Conservation (phyloP, 2,113 vertebrate genomes). For the Zingel zingel region DNA sequence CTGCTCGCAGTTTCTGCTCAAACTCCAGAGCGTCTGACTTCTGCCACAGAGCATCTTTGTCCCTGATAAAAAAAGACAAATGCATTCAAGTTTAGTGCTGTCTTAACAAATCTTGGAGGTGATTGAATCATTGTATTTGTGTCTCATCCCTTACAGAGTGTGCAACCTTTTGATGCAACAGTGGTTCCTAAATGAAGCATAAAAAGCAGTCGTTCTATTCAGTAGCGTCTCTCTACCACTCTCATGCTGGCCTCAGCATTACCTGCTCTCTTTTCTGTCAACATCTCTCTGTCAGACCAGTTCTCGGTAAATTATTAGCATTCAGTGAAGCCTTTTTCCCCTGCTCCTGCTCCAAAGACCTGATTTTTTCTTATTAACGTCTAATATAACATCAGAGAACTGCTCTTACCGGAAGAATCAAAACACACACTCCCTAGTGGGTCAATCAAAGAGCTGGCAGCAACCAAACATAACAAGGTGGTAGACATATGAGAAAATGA, state of each 20-base stretch:
- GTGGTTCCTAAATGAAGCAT: background rate
- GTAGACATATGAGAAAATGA: background rate
- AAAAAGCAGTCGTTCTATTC: slow-evolving; percentile 17
- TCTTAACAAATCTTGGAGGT: slow-evolving; percentile 17
- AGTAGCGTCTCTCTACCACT: background rate
- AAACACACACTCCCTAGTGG: background rate
- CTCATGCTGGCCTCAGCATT: background rate
- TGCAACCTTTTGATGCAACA: slow-evolving; percentile 8
- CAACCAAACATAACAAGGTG: background rate
- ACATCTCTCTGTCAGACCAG: slow-evolving; percentile 12
- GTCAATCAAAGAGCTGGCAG: slow-evolving; percentile 17
- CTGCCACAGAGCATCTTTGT: slow-evolving; percentile 98
- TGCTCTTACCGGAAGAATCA: slow-evolving; percentile 11
- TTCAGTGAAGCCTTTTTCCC: slow-evolving; percentile 7
- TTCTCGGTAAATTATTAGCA: slow-evolving; percentile 5
- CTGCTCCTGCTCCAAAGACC: background rate
- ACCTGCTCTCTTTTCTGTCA: slow-evolving; percentile 5
- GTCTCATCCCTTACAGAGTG: background rate
- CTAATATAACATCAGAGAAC: slow-evolving; percentile 9
- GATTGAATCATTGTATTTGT: slow-evolving; percentile 4
- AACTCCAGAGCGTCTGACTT: slow-evolving; percentile 97
- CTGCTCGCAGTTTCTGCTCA: slow-evolving; percentile 93
- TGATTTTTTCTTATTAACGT: background rate
- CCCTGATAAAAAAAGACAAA: slow-evolving; percentile 79
- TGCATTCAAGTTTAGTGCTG: background rate